These are phyloP conservation scores for Cheilosia scutellata DNA, from an alignment of 2,888 invertebrate species.

Conservation along the genomic window DNA sequence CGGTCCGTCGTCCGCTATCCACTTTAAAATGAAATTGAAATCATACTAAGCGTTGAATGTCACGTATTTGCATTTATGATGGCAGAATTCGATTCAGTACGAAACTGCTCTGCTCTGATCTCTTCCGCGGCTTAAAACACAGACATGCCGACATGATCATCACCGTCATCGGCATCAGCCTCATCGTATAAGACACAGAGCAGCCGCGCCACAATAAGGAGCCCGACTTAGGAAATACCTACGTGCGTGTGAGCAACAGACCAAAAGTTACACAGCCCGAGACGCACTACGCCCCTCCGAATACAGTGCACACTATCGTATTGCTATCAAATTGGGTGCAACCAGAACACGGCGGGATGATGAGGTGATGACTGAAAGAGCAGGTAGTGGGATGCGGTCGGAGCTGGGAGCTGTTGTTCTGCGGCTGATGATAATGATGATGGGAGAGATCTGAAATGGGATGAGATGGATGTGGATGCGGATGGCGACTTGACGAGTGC, in stretches of 20 bases:
- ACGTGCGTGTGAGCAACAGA: constrained; percentile 65
- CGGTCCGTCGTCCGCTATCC: constrained; percentile 30
- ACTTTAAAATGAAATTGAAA: constrained; percentile 73
- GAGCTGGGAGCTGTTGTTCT: constrained; percentile 21
- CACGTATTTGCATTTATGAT: constrained; percentile 76
- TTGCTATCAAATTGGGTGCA: constrained; percentile 76
- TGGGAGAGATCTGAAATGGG: constrained; percentile 46
- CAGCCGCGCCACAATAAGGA: constrained; percentile 34
- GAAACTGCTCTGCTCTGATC: constrained; percentile 72
- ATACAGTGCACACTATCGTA: constrained; percentile 65
- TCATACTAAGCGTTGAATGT: constrained; percentile 74
- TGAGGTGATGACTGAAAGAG: constrained; percentile 34
- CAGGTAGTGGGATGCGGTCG: neutral
- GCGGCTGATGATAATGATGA: constrained; percentile 62
- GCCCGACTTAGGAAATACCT: constrained; percentile 61
- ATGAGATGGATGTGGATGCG: constrained; percentile 60
- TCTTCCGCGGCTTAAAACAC: constrained; percentile 64
- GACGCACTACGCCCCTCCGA: constrained; percentile 70
- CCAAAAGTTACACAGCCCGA: constrained; percentile 45
- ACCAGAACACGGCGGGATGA: constrained; percentile 59
- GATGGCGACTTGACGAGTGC: constrained; percentile 60
- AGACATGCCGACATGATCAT: constrained; percentile 73
- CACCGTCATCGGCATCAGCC: constrained; percentile 62
- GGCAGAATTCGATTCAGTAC: constrained; percentile 75
- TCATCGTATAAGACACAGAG: constrained; percentile 24